Evolutionary conservation across 2,888 invertebrate genomes (phyloP).

Genomic region (Ceratothoa steindachneri): DNA sequence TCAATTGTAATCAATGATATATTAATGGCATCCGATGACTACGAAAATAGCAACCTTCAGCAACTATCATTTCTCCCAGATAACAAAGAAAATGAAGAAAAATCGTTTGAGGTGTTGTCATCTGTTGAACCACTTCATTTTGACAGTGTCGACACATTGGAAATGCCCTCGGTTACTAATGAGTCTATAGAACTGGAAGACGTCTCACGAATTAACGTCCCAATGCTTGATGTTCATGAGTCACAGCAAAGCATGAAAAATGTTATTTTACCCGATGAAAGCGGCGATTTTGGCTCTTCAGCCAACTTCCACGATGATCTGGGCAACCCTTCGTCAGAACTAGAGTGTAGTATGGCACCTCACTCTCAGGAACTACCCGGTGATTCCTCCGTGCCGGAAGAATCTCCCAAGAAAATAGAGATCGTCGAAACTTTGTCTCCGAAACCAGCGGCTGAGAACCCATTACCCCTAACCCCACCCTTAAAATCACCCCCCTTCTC

Average conservation of each 20-base stretch:
- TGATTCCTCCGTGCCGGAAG: background rate
- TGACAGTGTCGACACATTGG: background rate
- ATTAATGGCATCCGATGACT: background rate
- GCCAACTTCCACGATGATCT: background rate
- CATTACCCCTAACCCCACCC: background rate
- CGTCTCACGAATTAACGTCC: background rate
- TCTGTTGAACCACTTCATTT: background rate
- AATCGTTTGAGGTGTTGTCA: background rate
- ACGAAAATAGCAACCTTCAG: background rate
- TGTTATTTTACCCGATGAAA: background rate
- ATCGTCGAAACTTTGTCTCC: background rate
- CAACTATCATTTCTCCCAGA: background rate
- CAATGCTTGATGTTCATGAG: background rate
- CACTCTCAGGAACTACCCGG: background rate
- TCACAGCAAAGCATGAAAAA: background rate
- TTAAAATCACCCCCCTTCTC: background rate
- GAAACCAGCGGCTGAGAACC: background rate
- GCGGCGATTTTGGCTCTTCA: background rate
- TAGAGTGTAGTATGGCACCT: background rate
- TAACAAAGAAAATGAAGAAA: background rate
- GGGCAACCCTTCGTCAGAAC: background rate
- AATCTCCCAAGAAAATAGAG: background rate
- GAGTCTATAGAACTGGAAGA: conserved; percentile 1
- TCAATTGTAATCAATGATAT: background rate
- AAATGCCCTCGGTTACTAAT: conserved; percentile 5